Base-by-base conservation (phyloP, 2,113 vertebrate species). In the Hemichromis elongatus region DNA sequence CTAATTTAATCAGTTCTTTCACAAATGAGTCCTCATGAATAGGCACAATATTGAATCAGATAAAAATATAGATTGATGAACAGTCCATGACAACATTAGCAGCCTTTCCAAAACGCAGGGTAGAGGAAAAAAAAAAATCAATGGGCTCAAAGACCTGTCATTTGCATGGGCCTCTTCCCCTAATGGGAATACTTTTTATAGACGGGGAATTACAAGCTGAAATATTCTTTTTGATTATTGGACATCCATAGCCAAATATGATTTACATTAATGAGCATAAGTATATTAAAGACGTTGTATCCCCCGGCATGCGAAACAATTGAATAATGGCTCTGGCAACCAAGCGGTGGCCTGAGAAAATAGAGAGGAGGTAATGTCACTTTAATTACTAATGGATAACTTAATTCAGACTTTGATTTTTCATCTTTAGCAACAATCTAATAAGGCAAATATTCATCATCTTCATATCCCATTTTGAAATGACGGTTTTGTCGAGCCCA, bases 231-330 rank as follows among this genome's bases (percentile, higher is more conserved):
- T 94, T 96, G 96, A 97, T 97, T 97, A 97, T 96, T 96, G 96
- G 96, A 96, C 95, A 97, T 97, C 96, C 95, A 96, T 96, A 96
- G 93, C 93, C 90, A 96, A 97, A 97, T 96, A 96, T 96, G 95
- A 97, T 97, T 97, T 97, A 96, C 96, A 96, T 97, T 96, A 97
- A 97, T 96, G 96, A 95, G 95, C 92, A n/a, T 96, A 96, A 96
- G 96, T 96, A 95, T 96, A 96, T 96, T 96, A 96, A 96, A 96
- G 93, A 92, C 94, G 94, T 96, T 96, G 96, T 96, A 96, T 95
- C 94, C 87, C 90, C 89, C 87, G 35, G 94, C 94, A 96, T 96
- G 94, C 73, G 89, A 94, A 96, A 95, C 93, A 91, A 95, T 96
- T 94, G 94, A 96, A 95, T 95, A 94, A 96, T 96, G 95, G 92